These are phyloP conservation scores for Schizotus pectinicornis DNA, from an alignment of 2,888 invertebrate species.

Conservation along the genomic window DNA sequence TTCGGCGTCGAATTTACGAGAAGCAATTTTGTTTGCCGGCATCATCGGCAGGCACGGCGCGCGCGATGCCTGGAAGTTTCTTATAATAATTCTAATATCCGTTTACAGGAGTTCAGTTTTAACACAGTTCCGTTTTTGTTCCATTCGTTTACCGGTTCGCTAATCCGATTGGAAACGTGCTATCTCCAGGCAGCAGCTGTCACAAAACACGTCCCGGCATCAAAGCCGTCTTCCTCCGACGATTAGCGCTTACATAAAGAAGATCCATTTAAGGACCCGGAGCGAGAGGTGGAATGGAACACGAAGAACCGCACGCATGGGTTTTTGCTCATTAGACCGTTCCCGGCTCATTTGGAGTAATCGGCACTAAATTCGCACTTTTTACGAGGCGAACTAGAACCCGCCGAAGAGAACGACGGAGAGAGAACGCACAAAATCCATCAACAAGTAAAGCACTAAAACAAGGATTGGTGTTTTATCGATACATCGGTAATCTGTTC, in stretches of 20 bases:
- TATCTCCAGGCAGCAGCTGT: slow-evolving; percentile 43
- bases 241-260: slow-evolving; percentile 17
- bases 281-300: background rate
- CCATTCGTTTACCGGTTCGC: slow-evolving; percentile 48
- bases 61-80: background rate
- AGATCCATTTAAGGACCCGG: slow-evolving; percentile 8
- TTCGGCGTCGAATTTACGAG: too few species aligned
- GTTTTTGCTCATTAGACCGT: too few species aligned
- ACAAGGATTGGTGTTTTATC: slow-evolving; percentile 4
- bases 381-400: background rate
- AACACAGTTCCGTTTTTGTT: slow-evolving; percentile 44
- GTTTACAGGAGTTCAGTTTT: slow-evolving; percentile 43
- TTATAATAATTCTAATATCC: slow-evolving; percentile 45
- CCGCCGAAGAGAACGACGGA: background rate
- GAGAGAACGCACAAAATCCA: background rate
- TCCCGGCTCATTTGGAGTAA: too few species aligned
- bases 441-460: slow-evolving; percentile 9
- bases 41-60: too few species aligned
- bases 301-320: too few species aligned
- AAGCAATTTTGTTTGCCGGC: too few species aligned
- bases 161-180: slow-evolving; percentile 46
- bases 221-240: slow-evolving; percentile 24
- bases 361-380: too few species aligned
- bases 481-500: slow-evolving; percentile 23
- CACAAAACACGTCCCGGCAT: slow-evolving; percentile 31